Base-by-base conservation (phyloP, 37 sponge, comb jelly and placozoan genomes). In the Aplysina aerophoba region DNA sequence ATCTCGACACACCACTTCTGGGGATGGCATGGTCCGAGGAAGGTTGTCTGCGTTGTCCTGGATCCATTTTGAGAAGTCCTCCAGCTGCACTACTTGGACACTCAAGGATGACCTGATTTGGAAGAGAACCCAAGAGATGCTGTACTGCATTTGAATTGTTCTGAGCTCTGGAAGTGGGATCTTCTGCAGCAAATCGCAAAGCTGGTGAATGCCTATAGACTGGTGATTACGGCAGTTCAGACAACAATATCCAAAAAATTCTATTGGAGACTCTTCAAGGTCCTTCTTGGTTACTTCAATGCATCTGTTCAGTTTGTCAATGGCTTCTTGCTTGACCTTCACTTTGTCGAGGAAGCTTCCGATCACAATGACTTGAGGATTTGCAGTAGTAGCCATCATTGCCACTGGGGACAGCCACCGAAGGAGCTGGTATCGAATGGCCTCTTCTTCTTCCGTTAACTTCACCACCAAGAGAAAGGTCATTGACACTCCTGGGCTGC, bases 391-490 rank as follows among this genome's bases (percentile, higher is more conserved):
- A 21, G 54, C n/a, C 25, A 36, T 41, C 53, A 24, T 6, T 38
- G 78, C 20, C 20, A 75, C 21, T 36, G 78, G 78, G n/a, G 37
- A 44, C 22, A 75, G 78, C 78, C 78, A 75, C 0, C 78, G 78
- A 53, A 15, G 16, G 25, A 75, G 44, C 53, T 75, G 78, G 17
- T 75, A 20, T 12, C 1, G 13, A 12, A 75, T 75, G 53, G 54
- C 53, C 37, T 39, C 33, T 75, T 75, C 78, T 41, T 75, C 53
- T 41, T 75, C 78, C 8, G 78, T 75, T 31, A 21, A 25, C 53
- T 75, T 75, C 78, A 75, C 50, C 37, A 75, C 54, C 21, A 75
- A n/a, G 6, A 75, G n/a, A 54, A 75, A 6, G 24, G 78, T 53
- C n/a, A 75, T 24, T 40, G 78, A 40, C 44, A 36, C n/a, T 41